These are phyloP conservation scores for Rallus limicola DNA, from an alignment of 2,113 vertebrate genomes.

Conservation along the genomic window DNA sequence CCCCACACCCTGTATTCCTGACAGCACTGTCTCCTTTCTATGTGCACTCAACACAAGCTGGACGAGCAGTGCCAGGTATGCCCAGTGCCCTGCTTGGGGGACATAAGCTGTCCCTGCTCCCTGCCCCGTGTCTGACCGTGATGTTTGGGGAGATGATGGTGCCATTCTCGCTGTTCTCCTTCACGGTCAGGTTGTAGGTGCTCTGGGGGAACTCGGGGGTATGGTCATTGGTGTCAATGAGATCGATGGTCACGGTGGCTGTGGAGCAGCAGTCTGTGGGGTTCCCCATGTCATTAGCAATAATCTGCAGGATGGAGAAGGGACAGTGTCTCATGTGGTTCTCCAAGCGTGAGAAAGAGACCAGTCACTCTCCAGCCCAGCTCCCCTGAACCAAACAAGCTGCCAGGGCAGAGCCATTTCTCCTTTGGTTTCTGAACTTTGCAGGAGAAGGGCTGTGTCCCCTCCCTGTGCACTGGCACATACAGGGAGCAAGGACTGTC, in stretches of 20 bases:
- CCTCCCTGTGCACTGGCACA: neutral
- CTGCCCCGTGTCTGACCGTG: slow-evolving; percentile 69
- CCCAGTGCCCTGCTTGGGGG: neutral
- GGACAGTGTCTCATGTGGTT: neutral
- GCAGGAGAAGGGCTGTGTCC: neutral
- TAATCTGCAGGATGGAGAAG: slow-evolving; percentile 75
- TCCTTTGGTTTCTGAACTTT: neutral
- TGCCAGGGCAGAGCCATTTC: neutral
- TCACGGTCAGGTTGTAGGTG: slow-evolving; percentile 70
- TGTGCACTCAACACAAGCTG: neutral
- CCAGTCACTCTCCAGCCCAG: neutral
- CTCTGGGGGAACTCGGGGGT: slow-evolving; percentile 78
- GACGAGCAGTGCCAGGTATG: neutral
- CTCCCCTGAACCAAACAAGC: neutral
- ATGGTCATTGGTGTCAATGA: slow-evolving; percentile 89
- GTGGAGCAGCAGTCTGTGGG: slow-evolving; percentile 57
- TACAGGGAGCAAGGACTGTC: neutral
- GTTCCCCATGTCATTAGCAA: slow-evolving; percentile 78
- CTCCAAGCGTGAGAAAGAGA: neutral
- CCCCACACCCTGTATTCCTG: neutral
- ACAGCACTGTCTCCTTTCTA: neutral
- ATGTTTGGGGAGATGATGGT: slow-evolving; percentile 60
- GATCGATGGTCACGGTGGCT: slow-evolving; percentile 81
- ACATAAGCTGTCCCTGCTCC: neutral
- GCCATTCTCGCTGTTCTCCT: slow-evolving; percentile 78